Evolutionary conservation across 2,888 invertebrate species (phyloP).

Genomic region (Darwinula stevensoni): DNA sequence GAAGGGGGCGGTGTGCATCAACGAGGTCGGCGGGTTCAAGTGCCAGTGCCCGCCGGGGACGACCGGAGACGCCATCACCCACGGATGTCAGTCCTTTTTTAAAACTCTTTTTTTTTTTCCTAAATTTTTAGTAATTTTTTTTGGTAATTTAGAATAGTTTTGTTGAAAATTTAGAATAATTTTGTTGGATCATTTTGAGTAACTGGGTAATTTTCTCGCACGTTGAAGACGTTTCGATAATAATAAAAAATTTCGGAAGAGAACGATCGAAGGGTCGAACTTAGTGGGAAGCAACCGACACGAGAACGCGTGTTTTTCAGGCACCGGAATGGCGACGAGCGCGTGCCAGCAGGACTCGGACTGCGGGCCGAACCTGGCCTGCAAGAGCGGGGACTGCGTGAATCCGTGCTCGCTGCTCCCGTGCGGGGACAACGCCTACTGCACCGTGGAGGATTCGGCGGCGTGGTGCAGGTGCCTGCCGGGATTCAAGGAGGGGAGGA

Average conservation of each 20-base stretch:
- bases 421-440: constrained; percentile 56
- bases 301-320: not conserved
- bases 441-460: constrained; percentile 59
- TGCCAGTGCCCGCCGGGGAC: constrained; percentile 28
- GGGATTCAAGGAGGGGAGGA: constrained; percentile 40
- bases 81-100: constrained; percentile 31
- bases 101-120: not conserved
- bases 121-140: too few species aligned
- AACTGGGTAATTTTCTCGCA: not conserved
- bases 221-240: not conserved
- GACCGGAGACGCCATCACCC: constrained; percentile 48
- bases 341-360: constrained; percentile 40
- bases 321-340: constrained; percentile 8
- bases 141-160: too few species aligned
- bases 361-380: constrained; percentile 48
- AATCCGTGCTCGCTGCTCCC: constrained; percentile 46
- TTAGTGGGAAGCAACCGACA: too few species aligned
- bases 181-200: too few species aligned
- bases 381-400: constrained; percentile 41
- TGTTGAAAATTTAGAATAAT: too few species aligned
- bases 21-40: constrained; percentile 52
- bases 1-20: constrained; percentile 60
- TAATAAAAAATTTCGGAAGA: not conserved
- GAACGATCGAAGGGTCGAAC: too few species aligned
- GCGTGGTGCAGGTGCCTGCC: constrained; percentile 64